phyloP scores from a whole-genome alignment of 2,888 invertebrate genomes.

The Drosophila lacicola region DNA sequence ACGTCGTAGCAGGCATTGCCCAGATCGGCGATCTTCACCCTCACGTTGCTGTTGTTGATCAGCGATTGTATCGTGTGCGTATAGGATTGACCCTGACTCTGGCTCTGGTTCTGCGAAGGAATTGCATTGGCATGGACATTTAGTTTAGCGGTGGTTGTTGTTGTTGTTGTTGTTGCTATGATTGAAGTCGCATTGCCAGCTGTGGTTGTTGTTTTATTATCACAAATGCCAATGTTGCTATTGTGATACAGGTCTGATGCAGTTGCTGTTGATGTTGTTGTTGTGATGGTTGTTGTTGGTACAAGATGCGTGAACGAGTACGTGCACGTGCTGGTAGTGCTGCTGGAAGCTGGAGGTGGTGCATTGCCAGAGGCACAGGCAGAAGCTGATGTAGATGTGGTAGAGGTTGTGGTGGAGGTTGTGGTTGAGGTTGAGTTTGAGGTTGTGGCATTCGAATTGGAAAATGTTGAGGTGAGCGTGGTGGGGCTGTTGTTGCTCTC shows the following conservation, averaged over 20 bases:
- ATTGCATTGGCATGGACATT: slow-evolving; percentile 82
- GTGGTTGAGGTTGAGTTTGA: slow-evolving; percentile 1
- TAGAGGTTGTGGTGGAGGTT: slow-evolving; percentile 34
- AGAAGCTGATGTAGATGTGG: slow-evolving; percentile 32
- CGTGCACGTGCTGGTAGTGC: slow-evolving; percentile 71
- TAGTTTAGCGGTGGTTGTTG: slow-evolving; percentile 65
- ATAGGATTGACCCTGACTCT: slow-evolving; percentile 78
- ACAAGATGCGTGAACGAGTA: slow-evolving; percentile 64
- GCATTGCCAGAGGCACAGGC: slow-evolving; percentile 46
- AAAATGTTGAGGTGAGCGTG: slow-evolving; percentile 10
- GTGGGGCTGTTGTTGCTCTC: slow-evolving; percentile 36
- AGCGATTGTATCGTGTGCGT: slow-evolving; percentile 85
- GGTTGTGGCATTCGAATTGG: slow-evolving; percentile 17
- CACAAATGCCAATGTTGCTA: slow-evolving; percentile 43
- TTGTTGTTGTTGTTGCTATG: slow-evolving; percentile 31
- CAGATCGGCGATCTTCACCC: slow-evolving; percentile 93
- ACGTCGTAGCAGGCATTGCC: slow-evolving; percentile 94
- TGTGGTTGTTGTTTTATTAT: slow-evolving; percentile 40
- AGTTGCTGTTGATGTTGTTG: slow-evolving; percentile 21
- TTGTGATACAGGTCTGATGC: slow-evolving; percentile 50
- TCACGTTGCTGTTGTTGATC: slow-evolving; percentile 86
- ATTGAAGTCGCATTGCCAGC: slow-evolving; percentile 29
- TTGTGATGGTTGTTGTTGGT: slow-evolving; percentile 40
- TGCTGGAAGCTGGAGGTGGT: slow-evolving; percentile 52
- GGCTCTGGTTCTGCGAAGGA: slow-evolving; percentile 81